Evolutionary conservation across 2,113 vertebrate genomes (phyloP).

Genomic region (Patagioenas fasciata): DNA sequence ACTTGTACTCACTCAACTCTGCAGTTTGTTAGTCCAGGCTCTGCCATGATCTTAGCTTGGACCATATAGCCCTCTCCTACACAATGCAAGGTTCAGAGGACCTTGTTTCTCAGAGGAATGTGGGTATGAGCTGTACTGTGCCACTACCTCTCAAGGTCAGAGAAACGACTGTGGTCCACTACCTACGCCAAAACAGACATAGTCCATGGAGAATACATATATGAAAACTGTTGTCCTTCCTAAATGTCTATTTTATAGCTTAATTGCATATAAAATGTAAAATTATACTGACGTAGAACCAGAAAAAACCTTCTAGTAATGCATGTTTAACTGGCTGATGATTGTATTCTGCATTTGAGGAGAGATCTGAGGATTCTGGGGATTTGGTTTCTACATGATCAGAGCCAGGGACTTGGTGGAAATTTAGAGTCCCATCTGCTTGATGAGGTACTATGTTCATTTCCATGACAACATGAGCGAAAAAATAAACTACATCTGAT

Average conservation of each 20-base stretch:
- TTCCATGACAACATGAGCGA: rapidly evolving
- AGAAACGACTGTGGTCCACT: not conserved
- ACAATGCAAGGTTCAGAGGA: not conserved
- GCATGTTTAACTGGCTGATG: not conserved
- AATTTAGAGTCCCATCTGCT: not conserved
- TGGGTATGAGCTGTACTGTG: not conserved
- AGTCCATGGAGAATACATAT: not conserved
- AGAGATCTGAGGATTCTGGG: not conserved
- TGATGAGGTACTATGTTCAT: not conserved
- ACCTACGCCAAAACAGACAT: not conserved
- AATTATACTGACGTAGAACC: not conserved
- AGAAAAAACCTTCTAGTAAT: not conserved
- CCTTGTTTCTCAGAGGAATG: not conserved
- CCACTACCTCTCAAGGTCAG: not conserved
- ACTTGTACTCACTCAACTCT: rapidly evolving
- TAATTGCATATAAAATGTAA: not conserved
- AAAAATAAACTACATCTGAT: not conserved
- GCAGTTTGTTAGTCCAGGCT: not conserved
- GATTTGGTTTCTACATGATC: not conserved
- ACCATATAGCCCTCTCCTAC: not conserved
- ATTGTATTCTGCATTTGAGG: not conserved
- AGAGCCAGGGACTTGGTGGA: not conserved
- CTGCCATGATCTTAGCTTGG: not conserved
- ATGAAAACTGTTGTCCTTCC: not conserved
- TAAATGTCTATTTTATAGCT: not conserved